Evolutionary conservation across 2,113 vertebrate genomes (phyloP), one percentile per base, ranked within the genome.

Genomic region (Peromyscus californicus): DNA sequence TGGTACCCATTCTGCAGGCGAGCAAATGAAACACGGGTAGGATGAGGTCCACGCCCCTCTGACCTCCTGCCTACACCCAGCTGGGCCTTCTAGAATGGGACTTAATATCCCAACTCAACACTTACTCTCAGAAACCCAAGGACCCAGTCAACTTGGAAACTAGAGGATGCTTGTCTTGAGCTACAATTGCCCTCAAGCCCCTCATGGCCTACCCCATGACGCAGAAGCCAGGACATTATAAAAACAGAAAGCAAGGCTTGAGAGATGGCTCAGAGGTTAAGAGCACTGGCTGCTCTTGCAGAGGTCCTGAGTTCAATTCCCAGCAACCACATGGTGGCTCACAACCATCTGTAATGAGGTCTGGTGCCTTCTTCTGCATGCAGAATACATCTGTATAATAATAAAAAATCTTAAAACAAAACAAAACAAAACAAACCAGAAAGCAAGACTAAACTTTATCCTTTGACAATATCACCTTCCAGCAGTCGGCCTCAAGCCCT

Each of bases 121-220:
- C 39, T 26, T 3, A 10, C 42, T 33, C 54, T 87, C 36, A 5
- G 39, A 22, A 36, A 5, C 33, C 17, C 72, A 16, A 54, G 21
- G 17, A 39, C 9, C 0, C 5, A 11, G 45, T 1, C 9, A 54
- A 42, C 48, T 42, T 1, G 0, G 51, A 21, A 36, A 67, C 5
- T 0, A 29, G 48, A 87, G 10, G 67, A 24, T 1, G 7, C 0
- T 2, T 12, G 13, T 45, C 22, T 2, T 39, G 42, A 76, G 67
- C 24, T 2, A 70, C n/a, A 36, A 57, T 0, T 19, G 0, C 83
- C 78, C 75, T 42, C 74, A 6, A 6, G 51, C 21, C 39, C 39
- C 69, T 39, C 5, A 0, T 0, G 1, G 7, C 10, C 36, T 3
- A 19, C 16, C 45, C 12, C 0, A 42, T 9, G 45, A 4, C 7